phyloP scores from a whole-genome alignment of 2,113 vertebrate genomes.

The Ciconia stormi region DNA sequence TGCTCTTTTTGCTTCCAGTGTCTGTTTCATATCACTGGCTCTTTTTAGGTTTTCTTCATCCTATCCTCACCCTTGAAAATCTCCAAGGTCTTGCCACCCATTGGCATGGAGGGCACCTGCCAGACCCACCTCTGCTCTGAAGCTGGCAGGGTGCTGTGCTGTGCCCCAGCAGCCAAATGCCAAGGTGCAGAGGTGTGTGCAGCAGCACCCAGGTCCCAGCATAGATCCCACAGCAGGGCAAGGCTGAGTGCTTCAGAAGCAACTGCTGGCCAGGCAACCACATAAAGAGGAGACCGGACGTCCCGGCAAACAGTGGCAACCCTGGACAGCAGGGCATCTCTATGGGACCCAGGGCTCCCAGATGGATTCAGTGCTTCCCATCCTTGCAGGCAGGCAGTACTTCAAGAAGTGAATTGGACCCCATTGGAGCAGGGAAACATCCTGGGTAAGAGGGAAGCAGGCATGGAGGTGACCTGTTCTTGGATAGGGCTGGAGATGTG shows the following conservation, averaged over 20 bases:
- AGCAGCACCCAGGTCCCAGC: not conserved
- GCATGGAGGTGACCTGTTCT: not conserved
- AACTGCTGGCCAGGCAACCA: not conserved
- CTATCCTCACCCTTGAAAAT: not conserved
- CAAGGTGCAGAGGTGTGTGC: not conserved
- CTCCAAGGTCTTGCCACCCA: not conserved
- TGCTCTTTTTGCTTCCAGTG: not conserved
- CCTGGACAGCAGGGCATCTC: not conserved
- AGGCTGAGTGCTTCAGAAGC: not conserved
- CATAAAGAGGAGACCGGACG: not conserved
- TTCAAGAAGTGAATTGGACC: not conserved
- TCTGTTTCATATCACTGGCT: not conserved
- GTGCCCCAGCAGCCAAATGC: not conserved
- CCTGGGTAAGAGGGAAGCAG: not conserved
- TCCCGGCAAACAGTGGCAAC: not conserved
- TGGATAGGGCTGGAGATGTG: not conserved
- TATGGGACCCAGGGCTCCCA: not conserved
- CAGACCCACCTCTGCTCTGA: not conserved
- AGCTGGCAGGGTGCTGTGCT: accelerated
- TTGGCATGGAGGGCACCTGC: not conserved
- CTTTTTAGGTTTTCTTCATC: not conserved
- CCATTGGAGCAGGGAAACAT: not conserved
- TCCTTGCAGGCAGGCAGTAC: not conserved
- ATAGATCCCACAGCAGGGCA: not conserved
- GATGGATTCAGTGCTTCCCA: not conserved